Percentiles rank a stretch among this genome's conserved stretches.
Conservation (phyloP, 2,888 invertebrate species). For the Lottia scabra region DNA sequence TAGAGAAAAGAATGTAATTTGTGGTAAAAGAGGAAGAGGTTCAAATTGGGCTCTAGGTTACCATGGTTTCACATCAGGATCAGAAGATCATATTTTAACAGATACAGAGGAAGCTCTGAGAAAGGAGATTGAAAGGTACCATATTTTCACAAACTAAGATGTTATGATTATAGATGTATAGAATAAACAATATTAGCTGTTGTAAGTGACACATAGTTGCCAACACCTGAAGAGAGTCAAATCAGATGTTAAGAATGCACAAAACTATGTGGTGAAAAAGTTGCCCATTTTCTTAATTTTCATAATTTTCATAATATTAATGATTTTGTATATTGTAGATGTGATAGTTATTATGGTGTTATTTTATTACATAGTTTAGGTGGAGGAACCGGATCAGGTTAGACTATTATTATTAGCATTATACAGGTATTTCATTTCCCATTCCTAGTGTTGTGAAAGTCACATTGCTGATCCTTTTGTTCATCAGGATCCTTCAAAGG, state of each 20-base stretch:
- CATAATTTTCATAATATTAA: constrained; percentile 28
- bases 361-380: constrained; percentile 64
- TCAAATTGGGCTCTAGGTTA: constrained; percentile 66
- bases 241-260: too few relatives aligned
- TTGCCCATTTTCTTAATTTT: constrained; percentile 56
- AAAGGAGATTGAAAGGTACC: constrained; percentile 60
- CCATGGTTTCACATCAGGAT: constrained; percentile 50
- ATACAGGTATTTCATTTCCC: too few relatives aligned
- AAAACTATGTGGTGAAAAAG: too few relatives aligned
- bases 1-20: constrained; percentile 50
- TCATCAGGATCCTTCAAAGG: too few relatives aligned
- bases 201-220: too few relatives aligned
- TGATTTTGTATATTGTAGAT: constrained; percentile 39
- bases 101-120: constrained; percentile 54
- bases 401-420: too few relatives aligned
- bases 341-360: constrained; percentile 59
- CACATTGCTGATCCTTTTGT: too few relatives aligned
- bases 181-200: too few relatives aligned
- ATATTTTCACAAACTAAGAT: too few relatives aligned
- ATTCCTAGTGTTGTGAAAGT: too few relatives aligned
- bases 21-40: constrained; percentile 58
- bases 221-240: too few relatives aligned
- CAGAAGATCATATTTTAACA: constrained; percentile 55
- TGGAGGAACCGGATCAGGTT: constrained; percentile 68
- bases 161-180: too few relatives aligned